Evolutionary conservation across 2,797 vertebrate genomes (phyloP).

Genomic region (Alectoris magna): DNA sequence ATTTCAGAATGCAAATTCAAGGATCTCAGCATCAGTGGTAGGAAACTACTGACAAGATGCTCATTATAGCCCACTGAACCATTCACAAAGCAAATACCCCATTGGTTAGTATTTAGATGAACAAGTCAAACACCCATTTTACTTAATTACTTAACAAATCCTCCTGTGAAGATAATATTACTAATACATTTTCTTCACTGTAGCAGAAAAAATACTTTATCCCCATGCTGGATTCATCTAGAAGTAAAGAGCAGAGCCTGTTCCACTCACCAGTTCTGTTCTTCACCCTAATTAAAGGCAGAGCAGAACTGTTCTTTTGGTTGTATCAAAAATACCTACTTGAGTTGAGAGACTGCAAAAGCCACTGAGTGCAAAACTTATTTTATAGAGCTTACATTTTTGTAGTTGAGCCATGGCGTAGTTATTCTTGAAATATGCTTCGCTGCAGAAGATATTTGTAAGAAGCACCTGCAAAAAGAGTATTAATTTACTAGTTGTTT

Average conservation of each 20-base stretch:
- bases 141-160: neutral
- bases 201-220: neutral
- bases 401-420: conserved; percentile 86
- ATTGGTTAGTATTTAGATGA: neutral
- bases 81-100: neutral
- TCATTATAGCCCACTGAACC: neutral
- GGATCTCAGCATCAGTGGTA: neutral
- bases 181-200: neutral
- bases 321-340: neutral
- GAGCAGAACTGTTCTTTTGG: neutral
- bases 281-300: neutral
- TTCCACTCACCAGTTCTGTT: neutral
- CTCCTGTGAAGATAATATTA: neutral
- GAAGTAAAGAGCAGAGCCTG: neutral
- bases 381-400: conserved; percentile 84
- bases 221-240: neutral
- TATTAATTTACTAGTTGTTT: too few relatives aligned
- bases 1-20: neutral
- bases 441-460: conserved; percentile 90
- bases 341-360: neutral
- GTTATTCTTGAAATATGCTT: conserved; percentile 91
- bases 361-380: accelerated
- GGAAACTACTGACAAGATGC: neutral
- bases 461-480: conserved; percentile 85
- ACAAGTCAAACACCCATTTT: neutral